A percentile compares a stretch with the other conserved stretches of the same genome.
Evolutionary conservation across 53 echinoderm and acorn worm species (phyloP).

Genomic region (Echinometra lucunter): DNA sequence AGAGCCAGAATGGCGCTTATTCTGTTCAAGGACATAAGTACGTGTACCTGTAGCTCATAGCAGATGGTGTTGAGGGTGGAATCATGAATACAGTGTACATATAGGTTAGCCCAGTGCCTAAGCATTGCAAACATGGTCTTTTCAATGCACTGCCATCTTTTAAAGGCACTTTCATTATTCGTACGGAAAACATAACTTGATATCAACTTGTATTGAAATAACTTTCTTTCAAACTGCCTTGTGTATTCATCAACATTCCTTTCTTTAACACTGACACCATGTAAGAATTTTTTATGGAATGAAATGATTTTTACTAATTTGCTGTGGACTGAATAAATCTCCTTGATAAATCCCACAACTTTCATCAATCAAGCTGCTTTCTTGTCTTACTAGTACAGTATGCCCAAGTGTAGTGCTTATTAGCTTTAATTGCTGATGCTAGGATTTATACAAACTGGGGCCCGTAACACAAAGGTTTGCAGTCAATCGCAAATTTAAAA

Average conservation of each 20-base stretch:
- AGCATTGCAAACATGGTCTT: no score
- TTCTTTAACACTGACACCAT: neutral
- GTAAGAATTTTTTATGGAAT: neutral
- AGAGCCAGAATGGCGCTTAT: neutral
- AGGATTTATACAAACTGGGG: no score
- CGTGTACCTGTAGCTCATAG: neutral
- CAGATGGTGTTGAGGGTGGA: neutral
- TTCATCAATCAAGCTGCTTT: neutral
- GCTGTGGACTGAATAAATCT: conserved; percentile 24
- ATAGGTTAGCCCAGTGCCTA: neutral
- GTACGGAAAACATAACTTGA: no score
- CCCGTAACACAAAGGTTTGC: no score
- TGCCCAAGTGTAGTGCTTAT: no score
- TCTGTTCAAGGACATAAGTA: neutral
- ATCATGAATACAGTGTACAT: no score
- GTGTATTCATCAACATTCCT: neutral
- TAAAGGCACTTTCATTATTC: neutral
- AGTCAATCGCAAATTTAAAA: no score
- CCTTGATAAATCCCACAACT: neutral
- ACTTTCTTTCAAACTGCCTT: neutral
- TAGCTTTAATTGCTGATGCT: no score
- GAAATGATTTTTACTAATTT: neutral
- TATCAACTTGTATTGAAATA: neutral
- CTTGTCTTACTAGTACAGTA: neutral
- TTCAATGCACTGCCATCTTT: neutral